Base-by-base conservation (phyloP, 2,797 vertebrate species). In the Trachops cirrhosus region DNA sequence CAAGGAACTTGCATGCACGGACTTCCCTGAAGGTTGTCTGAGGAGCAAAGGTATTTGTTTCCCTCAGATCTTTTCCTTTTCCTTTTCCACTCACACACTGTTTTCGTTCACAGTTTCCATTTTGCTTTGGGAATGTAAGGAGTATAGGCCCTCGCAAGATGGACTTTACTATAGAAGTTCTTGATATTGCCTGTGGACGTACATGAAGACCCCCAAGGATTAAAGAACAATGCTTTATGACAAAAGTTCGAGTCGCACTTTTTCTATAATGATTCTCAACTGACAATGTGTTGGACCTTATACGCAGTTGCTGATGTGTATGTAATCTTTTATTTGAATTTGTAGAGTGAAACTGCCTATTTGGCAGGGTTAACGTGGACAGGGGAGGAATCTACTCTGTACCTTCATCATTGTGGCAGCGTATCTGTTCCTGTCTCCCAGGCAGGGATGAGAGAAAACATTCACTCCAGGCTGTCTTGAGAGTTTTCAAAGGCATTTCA, bases 31-130 rank as follows among this genome's bases (percentile, higher is more conserved):
- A 97, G 97, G 86, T 67, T 86, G 86, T 94, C 87, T 74, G 70
- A 97, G 95, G 94, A 97, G 9, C 59, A 97, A 70, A 98, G 98
- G 98, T 98, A 96, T 1, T 0, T 95, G 6, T 89, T 96, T 95
- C 8, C 89, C 57, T 74, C 92, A 34, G 71, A 16, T 73, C 24
- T 67, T 89, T 93, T 75, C 10, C 6, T 68, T 85, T 50, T 75
- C 12, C 9, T 68, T 89, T 46, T 64, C 52, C 22, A 50, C 19
- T 75, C 15, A 80, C 29, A 44, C 8, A 24, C 11, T 24, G 3
- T 71, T 93, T 77, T 48, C 52, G 48, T 89, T 70, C 44, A 48
- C 32, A 37, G 19, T 82, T 86, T 64, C 26, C 57, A 22, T 68
- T 95, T 83, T 89, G 11, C 50, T 6, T 50, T 85, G 24, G 64